Percentiles rank a stretch among this genome's conserved stretches.
Evolutionary conservation across 2,113 vertebrate genomes (phyloP).

Genomic region (Vicugna pacos): DNA sequence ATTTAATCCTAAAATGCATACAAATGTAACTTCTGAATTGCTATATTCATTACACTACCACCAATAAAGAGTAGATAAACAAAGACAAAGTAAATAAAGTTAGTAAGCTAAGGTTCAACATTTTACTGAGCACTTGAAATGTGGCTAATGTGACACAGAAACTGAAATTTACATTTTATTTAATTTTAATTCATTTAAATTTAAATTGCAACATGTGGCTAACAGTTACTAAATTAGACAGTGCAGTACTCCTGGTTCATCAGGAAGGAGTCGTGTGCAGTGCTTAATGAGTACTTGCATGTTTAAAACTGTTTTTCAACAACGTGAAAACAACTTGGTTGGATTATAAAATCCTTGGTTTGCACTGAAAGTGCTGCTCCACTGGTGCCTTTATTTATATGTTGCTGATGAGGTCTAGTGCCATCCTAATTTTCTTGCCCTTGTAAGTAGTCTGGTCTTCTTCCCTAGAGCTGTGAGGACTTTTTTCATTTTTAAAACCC

Average conservation of each 20-base stretch:
- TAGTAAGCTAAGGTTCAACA: neutral
- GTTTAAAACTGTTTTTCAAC: neutral
- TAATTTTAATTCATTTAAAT: constrained; percentile 17
- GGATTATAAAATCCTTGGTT: neutral
- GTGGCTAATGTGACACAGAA: neutral
- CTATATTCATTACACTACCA: neutral
- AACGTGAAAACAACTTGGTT: neutral
- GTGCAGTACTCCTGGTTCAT: neutral
- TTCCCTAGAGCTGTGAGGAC: neutral
- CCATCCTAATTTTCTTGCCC: neutral
- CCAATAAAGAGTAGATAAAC: neutral
- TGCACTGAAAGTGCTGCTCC: neutral
- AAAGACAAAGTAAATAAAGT: neutral
- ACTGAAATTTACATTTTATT: neutral
- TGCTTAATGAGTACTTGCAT: neutral
- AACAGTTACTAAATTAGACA: neutral
- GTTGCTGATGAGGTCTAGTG: neutral
- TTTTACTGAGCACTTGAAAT: neutral
- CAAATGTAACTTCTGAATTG: neutral
- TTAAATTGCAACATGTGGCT: neutral
- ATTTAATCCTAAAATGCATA: neutral
- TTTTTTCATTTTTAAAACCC: neutral
- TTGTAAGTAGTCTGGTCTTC: neutral
- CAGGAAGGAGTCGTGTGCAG: neutral
- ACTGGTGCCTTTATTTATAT: neutral